Conservation (phyloP, 2,113 vertebrate species). For the Petroica traversi region DNA sequence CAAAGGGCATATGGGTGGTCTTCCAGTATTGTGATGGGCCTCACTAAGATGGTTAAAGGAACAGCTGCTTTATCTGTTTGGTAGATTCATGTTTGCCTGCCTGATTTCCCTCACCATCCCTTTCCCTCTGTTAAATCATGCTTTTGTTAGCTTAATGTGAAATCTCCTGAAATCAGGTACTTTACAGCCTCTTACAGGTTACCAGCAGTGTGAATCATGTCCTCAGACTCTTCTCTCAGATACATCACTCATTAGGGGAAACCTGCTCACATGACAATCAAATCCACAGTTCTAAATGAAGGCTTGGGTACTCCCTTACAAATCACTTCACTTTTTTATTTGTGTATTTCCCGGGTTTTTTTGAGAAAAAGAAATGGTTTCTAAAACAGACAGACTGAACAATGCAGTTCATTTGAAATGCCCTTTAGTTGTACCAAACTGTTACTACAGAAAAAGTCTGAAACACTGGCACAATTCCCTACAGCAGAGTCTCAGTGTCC, state of each 20-base stretch:
- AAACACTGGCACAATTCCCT: background rate
- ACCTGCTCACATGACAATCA: background rate
- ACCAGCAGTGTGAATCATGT: background rate
- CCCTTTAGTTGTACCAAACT: background rate
- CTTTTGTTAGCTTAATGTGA: background rate
- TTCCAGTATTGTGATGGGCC: background rate
- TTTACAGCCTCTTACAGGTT: background rate
- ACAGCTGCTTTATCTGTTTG: background rate
- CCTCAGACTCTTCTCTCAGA: background rate
- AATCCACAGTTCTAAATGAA: background rate
- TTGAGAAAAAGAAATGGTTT: background rate
- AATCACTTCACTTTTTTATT: background rate
- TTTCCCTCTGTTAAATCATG: background rate
- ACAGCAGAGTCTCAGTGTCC: background rate
- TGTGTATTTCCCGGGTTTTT: background rate
- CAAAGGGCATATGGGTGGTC: background rate
- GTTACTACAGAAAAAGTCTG: background rate
- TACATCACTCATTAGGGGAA: background rate
- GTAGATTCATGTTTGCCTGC: background rate
- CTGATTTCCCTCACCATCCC: background rate
- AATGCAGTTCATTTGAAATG: background rate
- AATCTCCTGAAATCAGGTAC: background rate
- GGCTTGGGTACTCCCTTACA: background rate
- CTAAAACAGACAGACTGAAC: background rate
- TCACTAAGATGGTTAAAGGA: background rate